phyloP scores from a whole-genome alignment of 2,797 vertebrate genomes.

The Gallinago nigripennis region DNA sequence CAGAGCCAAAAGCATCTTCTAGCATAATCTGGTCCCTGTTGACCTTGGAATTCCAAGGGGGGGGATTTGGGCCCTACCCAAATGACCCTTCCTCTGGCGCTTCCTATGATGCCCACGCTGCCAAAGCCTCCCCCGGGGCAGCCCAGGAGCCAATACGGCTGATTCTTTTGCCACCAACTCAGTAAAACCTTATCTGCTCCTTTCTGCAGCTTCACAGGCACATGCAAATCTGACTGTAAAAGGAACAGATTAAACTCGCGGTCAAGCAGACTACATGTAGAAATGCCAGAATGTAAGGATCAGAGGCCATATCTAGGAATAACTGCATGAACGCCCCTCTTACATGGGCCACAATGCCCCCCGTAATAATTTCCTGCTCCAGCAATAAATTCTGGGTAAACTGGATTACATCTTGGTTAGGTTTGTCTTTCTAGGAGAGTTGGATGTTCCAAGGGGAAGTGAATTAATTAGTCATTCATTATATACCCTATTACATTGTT shows the following conservation, averaged over 20 bases:
- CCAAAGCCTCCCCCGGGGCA: neutral
- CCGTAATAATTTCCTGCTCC: neutral
- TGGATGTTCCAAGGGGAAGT: neutral
- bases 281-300: neutral
- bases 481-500: neutral
- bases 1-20: neutral
- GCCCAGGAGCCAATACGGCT: neutral
- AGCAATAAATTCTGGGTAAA: neutral
- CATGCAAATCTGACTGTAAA: neutral
- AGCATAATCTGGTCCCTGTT: neutral
- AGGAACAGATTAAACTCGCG: neutral
- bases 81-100: neutral
- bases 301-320: neutral
- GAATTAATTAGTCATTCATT: neutral
- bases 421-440: neutral
- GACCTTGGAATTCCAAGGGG: neutral
- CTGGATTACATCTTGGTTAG: neutral
- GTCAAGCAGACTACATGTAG: neutral
- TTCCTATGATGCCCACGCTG: accelerated
- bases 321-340: neutral
- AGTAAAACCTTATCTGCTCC: neutral
- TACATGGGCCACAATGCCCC: neutral
- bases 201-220: neutral
- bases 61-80: neutral
- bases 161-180: neutral